Evolutionary conservation across 2,113 vertebrate genomes (phyloP).

Genomic region (Sinocyclocheilus anophthalmus): DNA sequence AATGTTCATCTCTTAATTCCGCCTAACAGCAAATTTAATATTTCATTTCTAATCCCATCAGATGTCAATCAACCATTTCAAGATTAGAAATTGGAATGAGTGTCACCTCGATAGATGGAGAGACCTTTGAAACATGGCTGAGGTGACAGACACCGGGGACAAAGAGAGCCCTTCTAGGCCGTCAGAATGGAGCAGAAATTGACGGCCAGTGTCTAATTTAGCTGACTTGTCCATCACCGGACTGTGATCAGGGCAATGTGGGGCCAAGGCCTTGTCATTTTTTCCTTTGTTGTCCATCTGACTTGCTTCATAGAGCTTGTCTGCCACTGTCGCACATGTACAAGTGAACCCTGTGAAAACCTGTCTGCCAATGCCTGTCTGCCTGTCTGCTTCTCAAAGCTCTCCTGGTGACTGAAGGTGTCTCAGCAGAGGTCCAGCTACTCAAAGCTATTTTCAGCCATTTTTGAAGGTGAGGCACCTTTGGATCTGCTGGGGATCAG

Average conservation of each 20-base stretch:
- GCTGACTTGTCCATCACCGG: conserved; percentile 36
- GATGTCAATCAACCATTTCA: conserved; percentile 25
- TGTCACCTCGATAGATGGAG: conserved; percentile 15
- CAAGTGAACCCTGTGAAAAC: conserved; percentile 5
- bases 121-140: conserved; percentile 2
- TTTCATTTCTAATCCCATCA: conserved; percentile 27
- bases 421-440: background rate
- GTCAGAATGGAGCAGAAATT: conserved; percentile 3
- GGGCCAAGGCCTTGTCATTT: conserved; percentile 35
- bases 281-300: conserved; percentile 9
- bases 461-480: background rate
- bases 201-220: conserved; percentile 39
- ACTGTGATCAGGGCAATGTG: conserved; percentile 29
- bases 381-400: background rate
- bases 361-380: background rate
- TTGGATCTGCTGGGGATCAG: conserved; percentile 4
- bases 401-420: background rate
- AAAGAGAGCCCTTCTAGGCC: conserved; percentile 7
- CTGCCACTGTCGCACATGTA: conserved; percentile 6
- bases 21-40: background rate
- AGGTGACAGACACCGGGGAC: conserved; percentile 22
- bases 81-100: conserved; percentile 11
- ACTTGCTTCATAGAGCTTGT: background rate
- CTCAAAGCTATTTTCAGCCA: conserved; percentile 32
- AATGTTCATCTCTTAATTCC: background rate